Conservation (phyloP, 2,113 vertebrate species). For the Microcebus ravelobensis region DNA sequence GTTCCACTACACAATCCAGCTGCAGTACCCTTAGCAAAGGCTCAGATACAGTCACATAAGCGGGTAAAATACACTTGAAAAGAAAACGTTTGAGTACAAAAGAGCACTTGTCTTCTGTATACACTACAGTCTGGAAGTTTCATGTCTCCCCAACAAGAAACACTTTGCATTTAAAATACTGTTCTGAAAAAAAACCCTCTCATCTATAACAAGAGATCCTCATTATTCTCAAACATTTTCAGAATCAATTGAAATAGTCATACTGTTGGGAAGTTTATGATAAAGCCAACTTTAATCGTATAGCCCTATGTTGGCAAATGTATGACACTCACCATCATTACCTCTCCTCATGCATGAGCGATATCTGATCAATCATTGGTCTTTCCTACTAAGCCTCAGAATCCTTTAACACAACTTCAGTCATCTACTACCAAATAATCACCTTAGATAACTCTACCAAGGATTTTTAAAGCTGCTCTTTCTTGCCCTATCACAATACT, state of each 20-base stretch:
- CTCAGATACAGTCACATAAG: constrained; percentile 44
- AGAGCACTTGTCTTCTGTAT: constrained; percentile 54
- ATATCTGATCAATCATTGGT: neutral
- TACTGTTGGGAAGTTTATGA: neutral
- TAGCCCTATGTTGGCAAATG: neutral
- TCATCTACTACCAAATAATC: neutral
- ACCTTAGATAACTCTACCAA: constrained; percentile 4
- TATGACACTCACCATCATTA: neutral
- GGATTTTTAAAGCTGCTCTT: constrained; percentile 12
- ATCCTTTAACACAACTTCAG: neutral
- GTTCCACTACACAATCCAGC: constrained; percentile 70
- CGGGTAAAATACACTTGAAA: constrained; percentile 45
- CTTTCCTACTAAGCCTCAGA: constrained; percentile 32
- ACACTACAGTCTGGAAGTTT: constrained; percentile 16
- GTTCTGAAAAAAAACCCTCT: neutral
- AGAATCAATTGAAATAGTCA: neutral
- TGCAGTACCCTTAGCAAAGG: constrained; percentile 65
- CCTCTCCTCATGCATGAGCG: neutral
- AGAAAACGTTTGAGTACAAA: constrained; percentile 64
- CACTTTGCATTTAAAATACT: constrained; percentile 42
- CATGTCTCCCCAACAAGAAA: constrained; percentile 55
- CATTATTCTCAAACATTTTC: constrained; percentile 36
- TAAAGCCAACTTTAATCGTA: neutral
- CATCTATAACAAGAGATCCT: neutral
- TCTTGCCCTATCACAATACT: neutral